Percentiles rank a stretch among this genome's conserved stretches.
Evolutionary conservation across 35 echinoderm and acorn worm species (phyloP).

Genomic region (Ptychodera flava): DNA sequence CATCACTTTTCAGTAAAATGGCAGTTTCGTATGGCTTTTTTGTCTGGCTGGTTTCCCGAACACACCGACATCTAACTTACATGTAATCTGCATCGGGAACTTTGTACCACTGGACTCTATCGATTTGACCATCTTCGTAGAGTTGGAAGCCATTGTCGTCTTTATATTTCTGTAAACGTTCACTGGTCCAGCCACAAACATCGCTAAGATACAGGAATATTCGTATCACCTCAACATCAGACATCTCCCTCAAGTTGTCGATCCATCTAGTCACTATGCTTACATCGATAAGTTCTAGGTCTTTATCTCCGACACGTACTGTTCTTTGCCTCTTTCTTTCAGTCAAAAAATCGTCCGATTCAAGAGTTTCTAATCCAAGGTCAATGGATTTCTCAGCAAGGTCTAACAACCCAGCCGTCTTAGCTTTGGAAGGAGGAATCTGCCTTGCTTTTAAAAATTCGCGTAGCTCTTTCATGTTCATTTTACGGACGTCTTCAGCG

Average conservation of each 20-base stretch:
- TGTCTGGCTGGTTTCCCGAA: slow-evolving; percentile 25
- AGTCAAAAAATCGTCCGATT: slow-evolving; percentile 19
- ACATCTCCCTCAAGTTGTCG: slow-evolving; percentile 11
- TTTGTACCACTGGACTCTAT: slow-evolving; percentile 21
- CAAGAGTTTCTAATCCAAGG: slow-evolving; percentile 4
- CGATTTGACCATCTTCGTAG: slow-evolving; percentile 27
- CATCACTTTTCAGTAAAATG: slow-evolving; percentile 7
- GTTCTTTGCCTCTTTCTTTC: slow-evolving; percentile 23
- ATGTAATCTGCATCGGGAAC: slow-evolving; percentile 2
- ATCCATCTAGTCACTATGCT: slow-evolving; percentile 2
- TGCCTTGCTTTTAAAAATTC: neutral
- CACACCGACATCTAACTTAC: slow-evolving; percentile 8
- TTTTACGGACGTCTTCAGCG: neutral
- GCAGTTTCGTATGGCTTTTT: slow-evolving; percentile 23
- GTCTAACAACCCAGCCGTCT: slow-evolving; percentile 11
- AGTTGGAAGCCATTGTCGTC: slow-evolving; percentile 27
- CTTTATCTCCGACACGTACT: slow-evolving; percentile 13
- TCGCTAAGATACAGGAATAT: slow-evolving; percentile 28
- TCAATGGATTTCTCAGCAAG: slow-evolving; percentile 12
- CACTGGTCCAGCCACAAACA: slow-evolving; percentile 28
- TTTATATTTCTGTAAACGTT: slow-evolving; percentile 33
- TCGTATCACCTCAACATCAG: slow-evolving; percentile 15
- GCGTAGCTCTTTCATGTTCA: neutral
- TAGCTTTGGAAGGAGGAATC: neutral
- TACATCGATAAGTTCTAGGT: slow-evolving; percentile 9